Percentiles rank a stretch among this genome's conserved stretches.
These are phyloP conservation scores for Agrilus cyanescens DNA, from an alignment of 2,888 invertebrate genomes.

Conservation along the genomic window DNA sequence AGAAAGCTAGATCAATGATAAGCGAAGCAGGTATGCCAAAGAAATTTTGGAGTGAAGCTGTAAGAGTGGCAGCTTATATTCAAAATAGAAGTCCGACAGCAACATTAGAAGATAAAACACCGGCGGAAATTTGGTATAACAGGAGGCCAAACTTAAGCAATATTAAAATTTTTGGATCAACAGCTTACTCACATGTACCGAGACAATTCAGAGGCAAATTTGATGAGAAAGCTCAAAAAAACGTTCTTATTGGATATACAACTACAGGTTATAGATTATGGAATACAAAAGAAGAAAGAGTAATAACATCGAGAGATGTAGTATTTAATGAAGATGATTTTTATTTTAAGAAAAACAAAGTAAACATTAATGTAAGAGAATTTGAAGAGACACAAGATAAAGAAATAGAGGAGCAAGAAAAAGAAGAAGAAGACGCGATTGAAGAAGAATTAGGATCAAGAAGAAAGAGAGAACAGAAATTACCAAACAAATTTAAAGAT, in stretches of 20 bases:
- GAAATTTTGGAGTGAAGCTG: conserved; percentile 6
- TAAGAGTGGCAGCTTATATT: conserved; percentile 1
- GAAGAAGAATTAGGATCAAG: too few species aligned
- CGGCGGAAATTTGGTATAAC: conserved; percentile 3
- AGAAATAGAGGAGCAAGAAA: too few species aligned
- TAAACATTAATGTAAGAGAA: too few species aligned
- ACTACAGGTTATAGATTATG: conserved; percentile 12
- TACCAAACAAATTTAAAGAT: conserved; percentile 10
- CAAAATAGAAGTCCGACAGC: conserved; percentile 1
- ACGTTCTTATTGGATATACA: conserved; percentile 12
- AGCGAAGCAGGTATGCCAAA: conserved; percentile 1
- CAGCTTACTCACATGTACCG: conserved; percentile 4
- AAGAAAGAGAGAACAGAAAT: conserved; percentile 8
- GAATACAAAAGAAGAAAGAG: conserved; percentile 10
- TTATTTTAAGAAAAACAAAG: too few species aligned
- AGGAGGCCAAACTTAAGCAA: conserved; percentile 2
- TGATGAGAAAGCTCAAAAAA: conserved; percentile 8
- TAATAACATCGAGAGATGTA: conserved; percentile 11
- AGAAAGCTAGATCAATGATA: conserved; percentile 4
- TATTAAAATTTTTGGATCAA: conserved; percentile 6
- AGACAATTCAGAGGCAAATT: conserved; percentile 1
- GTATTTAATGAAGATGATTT: too few species aligned
- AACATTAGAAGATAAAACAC: conserved; percentile 1
- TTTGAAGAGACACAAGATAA: too few species aligned
- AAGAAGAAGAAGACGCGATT: too few species aligned